Evolutionary conservation across 2,888 invertebrate genomes (phyloP), one percentile per base, ranked within the genome.

Genomic region (Disparrhopalites patrizii): DNA sequence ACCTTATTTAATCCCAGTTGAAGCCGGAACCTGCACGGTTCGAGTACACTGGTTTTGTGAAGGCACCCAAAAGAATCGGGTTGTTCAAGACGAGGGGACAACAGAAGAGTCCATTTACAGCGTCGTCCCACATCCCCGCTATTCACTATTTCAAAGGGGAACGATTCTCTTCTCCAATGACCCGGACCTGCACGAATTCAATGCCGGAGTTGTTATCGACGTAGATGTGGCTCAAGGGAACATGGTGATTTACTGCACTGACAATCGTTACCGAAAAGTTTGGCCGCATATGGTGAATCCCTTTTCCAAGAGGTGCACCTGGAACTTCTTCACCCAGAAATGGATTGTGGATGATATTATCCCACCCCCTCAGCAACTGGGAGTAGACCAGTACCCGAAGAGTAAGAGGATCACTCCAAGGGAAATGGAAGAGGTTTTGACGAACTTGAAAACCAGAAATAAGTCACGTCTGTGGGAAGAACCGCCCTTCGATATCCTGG

Each of bases 311-410:
- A 67, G 74, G 20, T 70, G 68, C 28, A 70, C 66, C 43, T 74
- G 74, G 74, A 73, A 72, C 38, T 74, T 74, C 61, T 72, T 72
- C 47, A 62, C 68, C 0, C 38, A 68, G 8, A 63, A 57, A 15
- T 74, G 72, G 71, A 23, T 66, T 25, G 36, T 28, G 1, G 38
- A 73, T 54, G 68, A 66, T 7, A 60, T 72, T n/a, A 40, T 74
- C 43, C 68, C 66, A n/a, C 74, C 71, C 2, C 68, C 70, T 3
- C 70, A 72, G 61, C 72, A 73, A 52, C 47, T 74, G 28, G 64
- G 66, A 15, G 27, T 67, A 13, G 69, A 70, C 15, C 67, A 28
- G 28, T 64, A 67, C 28, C 70, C 60, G 1, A 60, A 60, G 15
- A 30, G 31, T 20, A 10, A 13, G 1, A 15, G 28, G 25, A 23